Evolutionary conservation across 2,113 vertebrate species (phyloP), one percentile per base, ranked within the genome.

Genomic region (Pygathrix nemaeus): DNA sequence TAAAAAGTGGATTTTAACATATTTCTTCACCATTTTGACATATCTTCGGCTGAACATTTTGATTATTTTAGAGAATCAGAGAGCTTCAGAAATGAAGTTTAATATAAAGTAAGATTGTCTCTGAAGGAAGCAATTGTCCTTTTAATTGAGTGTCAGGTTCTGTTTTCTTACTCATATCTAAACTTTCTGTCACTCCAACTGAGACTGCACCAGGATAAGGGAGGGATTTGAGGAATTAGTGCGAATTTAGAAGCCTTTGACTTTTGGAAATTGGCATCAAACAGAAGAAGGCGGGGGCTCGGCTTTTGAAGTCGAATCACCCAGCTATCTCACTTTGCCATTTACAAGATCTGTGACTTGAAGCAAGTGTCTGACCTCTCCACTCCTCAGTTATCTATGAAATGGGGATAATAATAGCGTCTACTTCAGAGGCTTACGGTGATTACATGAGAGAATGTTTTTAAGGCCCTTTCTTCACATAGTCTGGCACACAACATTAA

Each of bases 41-140:
- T 75, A 70, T 20, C 79, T 68, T 38, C 16, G 17, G 78, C 16
- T 93, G 48, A 94, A 72, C 78, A 72, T 94, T 97, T 88, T 72
- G 20, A 84, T 82, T n/a, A 50, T 90, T 70, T 88, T 82, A 70
- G 40, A 76, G 57, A 92, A 95, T 82, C 35, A 80, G 70, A 61
- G 40, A 84, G 59, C 23, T 82, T 87, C 94, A 59, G 61, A 94
- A 96, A 38, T 40, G 50, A 93, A 70, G 52, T 95, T 87, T 90
- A 57, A 59, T 82, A 68, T 64, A 72, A 93, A 91, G 70, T 57
- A 94, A 61, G 59, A 66, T 16, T 57, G 30, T 88, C 40, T 84
- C 12, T 73, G 45, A 90, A 86, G n/a, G 86, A 43, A 75, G 59
- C 73, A 57, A 35, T 40, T 57, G 14, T 80, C 17, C 83, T 93